A percentile compares a stretch with the other conserved stretches of the same genome.
Conservation (phyloP, 1,140 invertebrate species). For the Laupala kohalensis region DNA sequence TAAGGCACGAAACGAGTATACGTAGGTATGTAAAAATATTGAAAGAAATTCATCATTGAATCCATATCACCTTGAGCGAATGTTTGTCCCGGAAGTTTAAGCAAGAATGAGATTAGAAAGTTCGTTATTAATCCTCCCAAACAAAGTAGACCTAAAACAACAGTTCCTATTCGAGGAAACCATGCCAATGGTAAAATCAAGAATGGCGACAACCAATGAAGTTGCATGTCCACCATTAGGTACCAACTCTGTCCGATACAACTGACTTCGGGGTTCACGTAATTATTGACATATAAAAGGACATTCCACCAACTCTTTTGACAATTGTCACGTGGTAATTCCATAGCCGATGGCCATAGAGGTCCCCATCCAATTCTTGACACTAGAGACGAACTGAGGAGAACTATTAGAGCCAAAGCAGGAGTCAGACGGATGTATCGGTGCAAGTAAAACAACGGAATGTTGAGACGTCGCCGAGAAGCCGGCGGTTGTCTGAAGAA, state of each 20-base stretch:
- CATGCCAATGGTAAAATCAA: background rate
- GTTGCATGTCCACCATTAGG: background rate
- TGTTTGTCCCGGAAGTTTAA: background rate
- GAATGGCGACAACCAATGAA: background rate
- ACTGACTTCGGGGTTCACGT: conserved; percentile 14
- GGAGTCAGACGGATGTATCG: conserved; percentile 20
- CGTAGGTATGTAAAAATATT: background rate
- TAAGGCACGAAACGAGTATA: background rate
- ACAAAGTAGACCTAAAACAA: background rate
- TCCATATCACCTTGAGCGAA: background rate
- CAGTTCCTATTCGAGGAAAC: background rate
- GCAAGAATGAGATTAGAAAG: background rate
- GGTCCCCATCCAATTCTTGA: background rate
- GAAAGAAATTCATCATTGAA: background rate
- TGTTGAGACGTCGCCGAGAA: conserved; percentile 21
- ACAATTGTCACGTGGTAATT: conserved; percentile 24
- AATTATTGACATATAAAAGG: conserved; percentile 12
- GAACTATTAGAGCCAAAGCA: background rate
- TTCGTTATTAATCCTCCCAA: background rate
- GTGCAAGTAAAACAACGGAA: conserved; percentile 25
- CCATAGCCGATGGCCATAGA: conserved; percentile 19
- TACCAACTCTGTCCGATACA: background rate
- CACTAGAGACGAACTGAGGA: background rate
- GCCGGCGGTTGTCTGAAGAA: conserved; percentile 31
- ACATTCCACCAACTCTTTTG: background rate